Percentiles rank a stretch among this genome's conserved stretches.
phyloP scores from a whole-genome alignment of 2,113 vertebrate species.

The Oriolus oriolus region DNA sequence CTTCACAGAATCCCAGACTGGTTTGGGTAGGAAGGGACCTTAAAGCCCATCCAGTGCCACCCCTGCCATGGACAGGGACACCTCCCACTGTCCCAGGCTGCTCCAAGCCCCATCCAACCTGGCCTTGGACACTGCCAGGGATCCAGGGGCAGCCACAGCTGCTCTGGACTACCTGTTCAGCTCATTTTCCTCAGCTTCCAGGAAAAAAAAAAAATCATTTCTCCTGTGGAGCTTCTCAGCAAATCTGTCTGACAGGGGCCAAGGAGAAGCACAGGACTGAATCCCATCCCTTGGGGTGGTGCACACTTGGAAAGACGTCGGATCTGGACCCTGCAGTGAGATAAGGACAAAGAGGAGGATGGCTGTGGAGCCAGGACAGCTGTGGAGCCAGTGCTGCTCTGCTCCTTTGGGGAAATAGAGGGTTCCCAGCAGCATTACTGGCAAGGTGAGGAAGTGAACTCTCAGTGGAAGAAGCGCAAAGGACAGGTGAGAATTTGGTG shows the following conservation, averaged over 20 bases:
- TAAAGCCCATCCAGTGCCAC: not conserved
- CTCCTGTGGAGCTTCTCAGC: not conserved
- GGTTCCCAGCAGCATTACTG: not conserved
- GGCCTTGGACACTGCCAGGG: not conserved
- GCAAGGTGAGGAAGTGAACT: not conserved
- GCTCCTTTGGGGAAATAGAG: not conserved
- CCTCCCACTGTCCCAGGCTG: not conserved
- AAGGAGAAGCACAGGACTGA: not conserved
- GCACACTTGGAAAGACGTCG: not conserved
- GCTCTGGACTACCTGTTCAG: not conserved
- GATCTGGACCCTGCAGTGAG: not conserved
- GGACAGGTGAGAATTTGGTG: not conserved
- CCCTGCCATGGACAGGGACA: not conserved
- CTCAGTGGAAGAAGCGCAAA: not conserved
- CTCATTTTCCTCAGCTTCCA: not conserved
- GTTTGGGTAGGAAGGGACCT: no score
- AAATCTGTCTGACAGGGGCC: accelerated
- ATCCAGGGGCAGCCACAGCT: not conserved
- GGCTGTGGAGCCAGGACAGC: not conserved
- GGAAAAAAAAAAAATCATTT: not conserved
- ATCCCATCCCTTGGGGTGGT: not conserved
- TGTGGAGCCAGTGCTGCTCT: not conserved
- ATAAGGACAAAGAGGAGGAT: not conserved
- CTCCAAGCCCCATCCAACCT: not conserved
- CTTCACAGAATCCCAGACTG: not conserved